Conservation (phyloP, 2,113 vertebrate genomes). For the Plotosus lineatus region DNA sequence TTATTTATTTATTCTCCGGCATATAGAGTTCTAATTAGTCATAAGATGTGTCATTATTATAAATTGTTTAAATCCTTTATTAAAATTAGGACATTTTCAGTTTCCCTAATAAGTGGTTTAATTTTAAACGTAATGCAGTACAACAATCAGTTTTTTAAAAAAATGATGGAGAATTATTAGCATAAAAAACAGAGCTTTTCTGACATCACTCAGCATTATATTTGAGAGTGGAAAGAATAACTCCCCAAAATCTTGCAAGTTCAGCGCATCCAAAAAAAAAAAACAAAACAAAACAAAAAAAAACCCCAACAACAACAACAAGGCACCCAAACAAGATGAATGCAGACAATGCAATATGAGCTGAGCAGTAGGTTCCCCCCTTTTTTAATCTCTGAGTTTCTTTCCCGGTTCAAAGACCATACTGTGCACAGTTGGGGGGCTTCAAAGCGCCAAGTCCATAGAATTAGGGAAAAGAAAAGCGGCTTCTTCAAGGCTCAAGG, state of each 20-base stretch:
- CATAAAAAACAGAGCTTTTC: not conserved
- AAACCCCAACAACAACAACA: too few species aligned
- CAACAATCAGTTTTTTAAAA: not conserved
- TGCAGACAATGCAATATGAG: conserved; percentile 55
- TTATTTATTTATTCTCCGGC: not conserved
- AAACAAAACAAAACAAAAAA: too few species aligned
- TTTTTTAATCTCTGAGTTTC: conserved; percentile 72
- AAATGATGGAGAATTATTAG: not conserved
- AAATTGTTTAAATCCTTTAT: not conserved
- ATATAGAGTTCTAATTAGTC: not conserved
- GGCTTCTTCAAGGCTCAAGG: conserved; percentile 77
- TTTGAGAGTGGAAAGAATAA: conserved; percentile 19
- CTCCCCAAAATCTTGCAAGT: conserved; percentile 36
- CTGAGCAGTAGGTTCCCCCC: conserved; percentile 60
- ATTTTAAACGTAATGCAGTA: not conserved
- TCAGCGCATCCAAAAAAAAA: conserved; percentile 34
- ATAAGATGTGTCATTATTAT: not conserved
- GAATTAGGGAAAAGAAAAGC: conserved; percentile 78
- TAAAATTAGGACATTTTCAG: not conserved
- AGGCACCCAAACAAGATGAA: conserved; percentile 47
- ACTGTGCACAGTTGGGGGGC: conserved; percentile 79
- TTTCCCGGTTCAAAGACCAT: conserved; percentile 75
- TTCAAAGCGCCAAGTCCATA: conserved; percentile 80
- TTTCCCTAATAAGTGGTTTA: not conserved
- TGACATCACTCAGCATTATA: conserved; percentile 1